These are phyloP conservation scores for Molossus molossus DNA, from an alignment of 2,797 vertebrate genomes.

Conservation along the genomic window DNA sequence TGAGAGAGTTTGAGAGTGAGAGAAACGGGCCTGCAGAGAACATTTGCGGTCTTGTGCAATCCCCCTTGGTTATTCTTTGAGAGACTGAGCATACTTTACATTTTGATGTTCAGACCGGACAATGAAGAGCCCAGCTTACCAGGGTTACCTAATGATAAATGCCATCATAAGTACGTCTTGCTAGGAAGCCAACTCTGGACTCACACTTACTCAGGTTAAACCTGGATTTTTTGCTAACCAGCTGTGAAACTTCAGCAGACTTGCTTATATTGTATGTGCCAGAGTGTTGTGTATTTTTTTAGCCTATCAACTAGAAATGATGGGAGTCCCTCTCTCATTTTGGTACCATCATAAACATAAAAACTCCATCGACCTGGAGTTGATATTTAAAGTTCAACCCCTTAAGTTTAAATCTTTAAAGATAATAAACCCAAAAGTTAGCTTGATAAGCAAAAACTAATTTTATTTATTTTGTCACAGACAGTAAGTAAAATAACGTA, in stretches of 20 bases:
- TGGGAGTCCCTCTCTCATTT: background rate
- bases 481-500: background rate
- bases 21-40: background rate
- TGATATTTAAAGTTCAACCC: conserved; percentile 8
- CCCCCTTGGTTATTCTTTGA: background rate
- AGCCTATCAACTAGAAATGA: background rate
- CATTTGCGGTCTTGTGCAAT: background rate
- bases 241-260: background rate
- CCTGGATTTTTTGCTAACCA: background rate
- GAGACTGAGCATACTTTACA: background rate
- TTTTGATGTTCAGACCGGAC: background rate
- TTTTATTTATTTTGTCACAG: background rate
- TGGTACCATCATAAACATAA: background rate
- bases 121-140: background rate
- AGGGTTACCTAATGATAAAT: background rate
- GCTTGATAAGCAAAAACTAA: conserved; percentile 25
- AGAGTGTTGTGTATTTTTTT: background rate
- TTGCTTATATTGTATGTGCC: background rate
- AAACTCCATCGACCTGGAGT: background rate
- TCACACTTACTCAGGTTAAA: background rate
- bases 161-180: background rate
- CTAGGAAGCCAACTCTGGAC: background rate
- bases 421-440: background rate
- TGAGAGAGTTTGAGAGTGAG: background rate
- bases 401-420: conserved; percentile 1